Evolutionary conservation across 2,888 invertebrate species (phyloP).

Genomic region (Athalia circularis): DNA sequence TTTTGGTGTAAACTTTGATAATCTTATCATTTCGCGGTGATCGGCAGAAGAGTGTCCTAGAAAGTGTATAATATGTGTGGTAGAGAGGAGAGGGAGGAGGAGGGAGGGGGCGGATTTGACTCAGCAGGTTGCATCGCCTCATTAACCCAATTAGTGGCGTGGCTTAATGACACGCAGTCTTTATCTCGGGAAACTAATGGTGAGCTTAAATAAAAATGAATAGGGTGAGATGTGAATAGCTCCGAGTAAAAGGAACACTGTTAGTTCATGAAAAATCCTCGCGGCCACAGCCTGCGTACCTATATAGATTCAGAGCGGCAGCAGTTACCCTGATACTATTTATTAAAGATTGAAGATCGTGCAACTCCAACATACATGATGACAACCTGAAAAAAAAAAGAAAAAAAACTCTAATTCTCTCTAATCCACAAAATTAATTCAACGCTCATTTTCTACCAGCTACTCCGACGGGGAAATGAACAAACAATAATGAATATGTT

Average conservation of each 20-base stretch:
- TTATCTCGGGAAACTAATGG: conserved; percentile 48
- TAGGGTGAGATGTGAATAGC: conserved; percentile 36
- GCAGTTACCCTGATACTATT: no score
- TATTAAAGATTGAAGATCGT: no score
- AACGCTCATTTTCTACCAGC: no score
- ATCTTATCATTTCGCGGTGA: conserved; percentile 23
- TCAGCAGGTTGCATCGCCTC: conserved; percentile 62
- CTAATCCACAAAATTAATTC: no score
- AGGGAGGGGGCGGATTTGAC: conserved; percentile 29
- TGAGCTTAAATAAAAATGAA: conserved; percentile 34
- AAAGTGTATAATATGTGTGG: conserved; percentile 4
- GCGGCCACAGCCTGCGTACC: no score
- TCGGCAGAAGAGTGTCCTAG: neutral
- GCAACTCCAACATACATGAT: no score
- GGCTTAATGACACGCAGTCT: conserved; percentile 63
- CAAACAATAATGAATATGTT: no score
- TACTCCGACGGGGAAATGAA: no score
- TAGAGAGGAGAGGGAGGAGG: neutral
- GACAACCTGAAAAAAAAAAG: neutral
- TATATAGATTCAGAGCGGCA: no score
- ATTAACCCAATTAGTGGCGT: conserved; percentile 68
- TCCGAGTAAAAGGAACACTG: conserved; percentile 34
- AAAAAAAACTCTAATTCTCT: neutral
- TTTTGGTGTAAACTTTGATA: neutral
- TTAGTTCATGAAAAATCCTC: conserved; percentile 23